phyloP scores from a whole-genome alignment of 2,888 invertebrate species.

The Tiliacea citrago region DNA sequence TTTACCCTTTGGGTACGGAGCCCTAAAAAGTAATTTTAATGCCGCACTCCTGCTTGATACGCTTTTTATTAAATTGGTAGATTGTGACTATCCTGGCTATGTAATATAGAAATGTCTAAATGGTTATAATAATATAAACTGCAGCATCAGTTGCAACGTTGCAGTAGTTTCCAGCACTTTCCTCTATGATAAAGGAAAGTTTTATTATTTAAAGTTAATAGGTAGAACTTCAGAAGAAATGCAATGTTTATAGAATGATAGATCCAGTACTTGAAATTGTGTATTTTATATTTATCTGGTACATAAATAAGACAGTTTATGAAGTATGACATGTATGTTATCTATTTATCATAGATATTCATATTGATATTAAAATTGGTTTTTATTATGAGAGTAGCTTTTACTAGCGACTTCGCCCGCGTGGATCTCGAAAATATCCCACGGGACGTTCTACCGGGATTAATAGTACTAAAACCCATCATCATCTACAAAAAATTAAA shows the following conservation, averaged over 20 bases:
- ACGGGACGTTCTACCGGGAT: no score
- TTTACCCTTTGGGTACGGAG: no score
- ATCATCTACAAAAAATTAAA: no score
- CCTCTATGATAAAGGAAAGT: background rate
- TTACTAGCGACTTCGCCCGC: no score
- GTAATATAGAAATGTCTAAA: background rate
- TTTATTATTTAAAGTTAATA: constrained; percentile 23
- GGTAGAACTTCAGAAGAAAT: background rate
- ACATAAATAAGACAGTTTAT: constrained; percentile 27
- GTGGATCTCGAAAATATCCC: no score
- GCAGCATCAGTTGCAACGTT: background rate
- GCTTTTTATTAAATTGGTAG: background rate
- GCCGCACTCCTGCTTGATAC: background rate
- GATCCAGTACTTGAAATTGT: constrained; percentile 17
- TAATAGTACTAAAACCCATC: no score
- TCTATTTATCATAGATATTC: constrained; percentile 24
- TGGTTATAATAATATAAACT: background rate
- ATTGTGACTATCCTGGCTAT: no score
- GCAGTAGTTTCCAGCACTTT: constrained; percentile 3
- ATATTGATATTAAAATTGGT: constrained; percentile 31
- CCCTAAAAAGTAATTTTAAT: background rate
- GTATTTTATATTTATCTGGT: background rate
- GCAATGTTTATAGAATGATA: constrained; percentile 4
- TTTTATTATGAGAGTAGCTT: constrained; percentile 1
- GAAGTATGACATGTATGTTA: constrained; percentile 10